phyloP scores from a whole-genome alignment of 2,113 vertebrate genomes.

The Hepsetus odoe region DNA sequence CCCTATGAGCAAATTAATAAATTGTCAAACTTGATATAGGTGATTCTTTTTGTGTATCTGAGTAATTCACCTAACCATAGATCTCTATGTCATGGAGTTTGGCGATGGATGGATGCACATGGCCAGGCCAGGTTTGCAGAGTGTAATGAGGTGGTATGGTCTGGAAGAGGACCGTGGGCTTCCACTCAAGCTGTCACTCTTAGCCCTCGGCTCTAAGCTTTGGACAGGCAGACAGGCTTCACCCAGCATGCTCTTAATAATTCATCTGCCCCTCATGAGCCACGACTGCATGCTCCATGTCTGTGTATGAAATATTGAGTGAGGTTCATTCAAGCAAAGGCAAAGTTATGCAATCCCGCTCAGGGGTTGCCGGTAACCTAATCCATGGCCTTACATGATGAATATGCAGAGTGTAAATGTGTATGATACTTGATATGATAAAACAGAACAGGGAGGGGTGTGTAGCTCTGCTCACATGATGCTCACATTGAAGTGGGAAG shows the following conservation, averaged over 20 bases:
- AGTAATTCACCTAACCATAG: background rate
- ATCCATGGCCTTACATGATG: background rate
- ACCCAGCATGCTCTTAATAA: constrained; percentile 44
- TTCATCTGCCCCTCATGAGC: constrained; percentile 35
- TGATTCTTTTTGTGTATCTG: background rate
- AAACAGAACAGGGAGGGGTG: background rate
- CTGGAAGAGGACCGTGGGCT: background rate
- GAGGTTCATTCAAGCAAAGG: constrained; percentile 9
- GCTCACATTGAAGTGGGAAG: background rate
- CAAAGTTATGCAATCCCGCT: constrained; percentile 37
- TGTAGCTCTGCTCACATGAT: background rate
- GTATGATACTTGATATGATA: background rate
- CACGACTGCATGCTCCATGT: constrained; percentile 38
- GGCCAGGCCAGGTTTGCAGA: background rate
- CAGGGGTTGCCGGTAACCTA: constrained; percentile 18
- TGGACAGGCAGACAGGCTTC: constrained; percentile 27
- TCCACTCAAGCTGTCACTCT: constrained; percentile 31
- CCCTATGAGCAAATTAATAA: no score
- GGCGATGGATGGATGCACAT: background rate
- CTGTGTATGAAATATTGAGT: constrained; percentile 47
- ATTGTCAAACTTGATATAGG: no score
- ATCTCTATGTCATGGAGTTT: background rate
- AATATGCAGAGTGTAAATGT: background rate
- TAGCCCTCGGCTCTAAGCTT: background rate
- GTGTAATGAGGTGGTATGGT: constrained; percentile 18